Evolutionary conservation across 2,797 vertebrate genomes (phyloP).

Genomic region (Diplodus sargus): DNA sequence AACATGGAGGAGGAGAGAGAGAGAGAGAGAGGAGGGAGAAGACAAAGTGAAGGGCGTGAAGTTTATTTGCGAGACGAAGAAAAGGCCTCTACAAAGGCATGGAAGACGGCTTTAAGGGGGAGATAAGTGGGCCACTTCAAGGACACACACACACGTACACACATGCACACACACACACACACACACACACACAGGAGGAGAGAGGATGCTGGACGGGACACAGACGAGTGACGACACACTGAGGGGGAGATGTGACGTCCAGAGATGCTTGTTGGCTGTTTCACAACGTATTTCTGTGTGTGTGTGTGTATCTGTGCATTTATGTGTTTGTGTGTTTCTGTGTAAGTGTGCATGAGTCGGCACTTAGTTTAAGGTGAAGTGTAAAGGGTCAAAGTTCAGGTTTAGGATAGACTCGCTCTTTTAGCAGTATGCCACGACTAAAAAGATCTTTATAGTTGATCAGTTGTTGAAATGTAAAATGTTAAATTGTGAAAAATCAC

Average conservation of each 20-base stretch:
- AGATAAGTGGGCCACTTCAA: conserved; percentile 75
- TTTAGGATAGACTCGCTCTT: not conserved
- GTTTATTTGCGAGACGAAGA: conserved; percentile 60
- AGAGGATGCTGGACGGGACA: conserved; percentile 40
- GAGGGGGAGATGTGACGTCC: conserved; percentile 2
- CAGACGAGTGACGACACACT: conserved; percentile 38
- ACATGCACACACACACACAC: conserved; percentile 8
- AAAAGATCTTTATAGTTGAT: not conserved
- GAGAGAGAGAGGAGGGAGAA: conserved; percentile 19
- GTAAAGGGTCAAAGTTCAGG: conserved; percentile 38
- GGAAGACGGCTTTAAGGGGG: conserved; percentile 37
- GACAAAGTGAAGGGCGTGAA: conserved; percentile 65
- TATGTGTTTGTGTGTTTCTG: too few species aligned
- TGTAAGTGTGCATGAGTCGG: not conserved
- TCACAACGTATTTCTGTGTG: conserved; percentile 16
- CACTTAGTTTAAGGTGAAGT: not conserved
- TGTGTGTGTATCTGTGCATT: conserved; percentile 7
- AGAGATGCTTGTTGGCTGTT: conserved; percentile 20
- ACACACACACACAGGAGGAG: conserved; percentile 13
- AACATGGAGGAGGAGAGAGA: not conserved
- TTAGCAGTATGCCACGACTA: not conserved
- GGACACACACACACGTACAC: conserved; percentile 56
- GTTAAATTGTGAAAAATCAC: not conserved
- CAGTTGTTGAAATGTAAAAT: not conserved
- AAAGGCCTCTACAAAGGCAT: conserved; percentile 48